Conservation (phyloP, 2,797 vertebrate species). For the Leucoraja ocellata region DNA sequence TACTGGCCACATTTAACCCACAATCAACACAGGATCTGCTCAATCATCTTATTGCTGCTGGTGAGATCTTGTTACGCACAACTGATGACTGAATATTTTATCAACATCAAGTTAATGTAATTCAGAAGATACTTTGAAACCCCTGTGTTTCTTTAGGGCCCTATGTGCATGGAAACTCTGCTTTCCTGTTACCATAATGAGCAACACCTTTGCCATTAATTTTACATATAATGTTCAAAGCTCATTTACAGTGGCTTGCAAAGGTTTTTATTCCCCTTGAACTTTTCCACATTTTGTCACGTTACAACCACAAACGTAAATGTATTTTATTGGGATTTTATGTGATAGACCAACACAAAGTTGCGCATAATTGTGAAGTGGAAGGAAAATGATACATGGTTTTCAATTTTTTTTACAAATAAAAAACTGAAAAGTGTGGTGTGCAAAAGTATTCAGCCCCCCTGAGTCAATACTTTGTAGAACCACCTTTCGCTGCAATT, state of each 20-base stretch:
- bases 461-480: too few species aligned
- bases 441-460: too few species aligned
- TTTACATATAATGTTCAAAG: not conserved
- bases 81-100: not conserved
- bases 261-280: too few species aligned
- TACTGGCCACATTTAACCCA: not conserved
- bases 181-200: not conserved
- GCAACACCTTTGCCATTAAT: not conserved
- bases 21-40: not conserved
- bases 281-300: too few species aligned
- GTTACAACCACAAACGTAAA: too few species aligned
- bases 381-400: too few species aligned
- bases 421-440: too few species aligned
- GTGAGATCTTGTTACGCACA: not conserved
- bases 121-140: not conserved
- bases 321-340: too few species aligned
- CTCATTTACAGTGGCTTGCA: not conserved
- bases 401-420: too few species aligned
- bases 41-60: not conserved
- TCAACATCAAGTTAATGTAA: not conserved
- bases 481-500: too few species aligned
- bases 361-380: too few species aligned
- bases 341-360: too few species aligned
- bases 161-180: not conserved
- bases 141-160: not conserved